Percentiles rank a stretch among this genome's conserved stretches.
Conservation (phyloP, 2,888 invertebrate genomes). For the Rhaphigaster nebulosa region DNA sequence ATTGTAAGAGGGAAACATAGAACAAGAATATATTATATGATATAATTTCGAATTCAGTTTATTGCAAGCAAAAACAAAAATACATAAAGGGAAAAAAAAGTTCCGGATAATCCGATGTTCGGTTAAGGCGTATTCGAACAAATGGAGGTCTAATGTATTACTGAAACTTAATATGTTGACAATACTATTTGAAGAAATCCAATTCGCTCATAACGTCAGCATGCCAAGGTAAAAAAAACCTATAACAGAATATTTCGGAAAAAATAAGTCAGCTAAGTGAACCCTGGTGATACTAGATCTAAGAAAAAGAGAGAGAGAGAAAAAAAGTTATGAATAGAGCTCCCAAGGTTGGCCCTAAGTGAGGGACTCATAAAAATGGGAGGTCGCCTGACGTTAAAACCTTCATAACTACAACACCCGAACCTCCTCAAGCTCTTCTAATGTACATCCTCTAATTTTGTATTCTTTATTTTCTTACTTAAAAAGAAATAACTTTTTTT, state of each 20-base stretch:
- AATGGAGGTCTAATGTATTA: too few relatives aligned
- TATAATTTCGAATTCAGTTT: too few relatives aligned
- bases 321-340: slow-evolving; percentile 9
- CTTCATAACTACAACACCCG: neutral
- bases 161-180: too few relatives aligned
- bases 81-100: too few relatives aligned
- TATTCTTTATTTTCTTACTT: neutral
- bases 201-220: neutral
- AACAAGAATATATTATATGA: too few relatives aligned
- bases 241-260: neutral
- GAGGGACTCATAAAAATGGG: neutral
- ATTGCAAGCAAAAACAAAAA: too few relatives aligned
- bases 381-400: neutral
- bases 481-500: neutral
- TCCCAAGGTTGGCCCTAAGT: neutral
- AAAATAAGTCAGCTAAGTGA: neutral
- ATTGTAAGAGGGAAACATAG: too few relatives aligned
- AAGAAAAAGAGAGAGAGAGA: neutral
- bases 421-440: neutral
- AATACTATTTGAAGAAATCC: too few relatives aligned
- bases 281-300: neutral
- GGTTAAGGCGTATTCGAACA: too few relatives aligned
- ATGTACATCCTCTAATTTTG: neutral
- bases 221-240: neutral
- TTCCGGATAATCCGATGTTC: too few relatives aligned